Evolutionary conservation across 2,113 vertebrate species (phyloP).

Genomic region (Setophaga kirtlandii): DNA sequence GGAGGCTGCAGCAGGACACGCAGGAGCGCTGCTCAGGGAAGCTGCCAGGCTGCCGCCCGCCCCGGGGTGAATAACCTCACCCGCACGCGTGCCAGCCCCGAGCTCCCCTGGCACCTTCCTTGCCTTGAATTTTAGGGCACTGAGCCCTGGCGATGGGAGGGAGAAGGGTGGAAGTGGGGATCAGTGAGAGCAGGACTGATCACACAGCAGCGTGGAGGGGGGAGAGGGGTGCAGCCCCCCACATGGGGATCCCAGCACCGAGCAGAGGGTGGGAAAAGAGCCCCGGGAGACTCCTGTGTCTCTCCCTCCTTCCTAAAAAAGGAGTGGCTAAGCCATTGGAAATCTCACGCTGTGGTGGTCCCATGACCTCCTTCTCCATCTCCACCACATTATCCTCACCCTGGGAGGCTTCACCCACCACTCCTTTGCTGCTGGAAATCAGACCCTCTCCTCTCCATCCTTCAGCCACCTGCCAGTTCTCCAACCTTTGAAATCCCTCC

Average conservation of each 20-base stretch:
- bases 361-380: not conserved
- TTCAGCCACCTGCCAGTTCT: not conserved
- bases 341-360: accelerated
- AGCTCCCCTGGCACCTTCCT: not conserved
- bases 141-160: not conserved
- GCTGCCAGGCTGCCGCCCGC: not conserved
- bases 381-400: not conserved
- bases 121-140: not conserved
- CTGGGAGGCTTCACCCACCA: not conserved
- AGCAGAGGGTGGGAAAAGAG: not conserved
- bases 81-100: not conserved
- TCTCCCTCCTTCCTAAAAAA: not conserved
- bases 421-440: not conserved
- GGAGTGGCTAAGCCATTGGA: not conserved
- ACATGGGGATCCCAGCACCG: accelerated
- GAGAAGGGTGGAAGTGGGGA: not conserved
- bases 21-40: not conserved
- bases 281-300: accelerated
- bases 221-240: not conserved
- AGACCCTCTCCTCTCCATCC: not conserved
- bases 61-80: not conserved
- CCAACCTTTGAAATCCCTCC: not conserved
- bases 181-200: accelerated
- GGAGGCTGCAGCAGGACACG: not conserved
- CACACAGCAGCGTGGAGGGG: accelerated